phyloP scores from a whole-genome alignment of 2,797 vertebrate species.

The Xiphorhynchus erythropygius region DNA sequence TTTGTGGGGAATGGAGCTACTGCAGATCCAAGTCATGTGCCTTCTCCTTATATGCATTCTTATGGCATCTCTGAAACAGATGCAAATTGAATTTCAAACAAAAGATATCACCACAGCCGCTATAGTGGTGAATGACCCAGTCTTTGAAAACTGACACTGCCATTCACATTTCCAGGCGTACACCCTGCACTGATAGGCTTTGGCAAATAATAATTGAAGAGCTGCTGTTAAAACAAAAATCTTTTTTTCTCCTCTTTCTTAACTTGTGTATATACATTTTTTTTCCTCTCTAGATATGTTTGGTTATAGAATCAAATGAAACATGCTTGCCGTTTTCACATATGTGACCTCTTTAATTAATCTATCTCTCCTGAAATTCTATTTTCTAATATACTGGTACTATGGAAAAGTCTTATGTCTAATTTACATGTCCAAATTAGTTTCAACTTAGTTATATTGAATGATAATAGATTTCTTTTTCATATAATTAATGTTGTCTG shows the following conservation, averaged over 20 bases:
- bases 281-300: background rate
- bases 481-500: constrained; percentile 84
- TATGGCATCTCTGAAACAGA: constrained; percentile 26
- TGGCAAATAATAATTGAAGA: background rate
- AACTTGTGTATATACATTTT: background rate
- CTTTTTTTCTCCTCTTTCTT: background rate
- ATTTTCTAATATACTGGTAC: constrained; percentile 56
- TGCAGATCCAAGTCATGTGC: background rate
- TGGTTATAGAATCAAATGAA: constrained; percentile 34
- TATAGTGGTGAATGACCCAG: background rate
- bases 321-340: constrained; percentile 32
- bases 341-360: constrained; percentile 65
- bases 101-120: background rate
- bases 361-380: constrained; percentile 52
- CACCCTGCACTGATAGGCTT: background rate
- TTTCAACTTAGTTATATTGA: constrained; percentile 82
- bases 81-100: constrained; percentile 62
- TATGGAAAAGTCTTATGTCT: constrained; percentile 71
- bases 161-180: background rate
- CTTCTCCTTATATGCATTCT: constrained; percentile 1
- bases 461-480: constrained; percentile 83
- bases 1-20: background rate
- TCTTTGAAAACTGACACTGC: background rate
- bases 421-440: constrained; percentile 86
- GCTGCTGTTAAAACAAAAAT: background rate